Conservation (phyloP, 2,797 vertebrate species). For the Phalloptychus januarius region DNA sequence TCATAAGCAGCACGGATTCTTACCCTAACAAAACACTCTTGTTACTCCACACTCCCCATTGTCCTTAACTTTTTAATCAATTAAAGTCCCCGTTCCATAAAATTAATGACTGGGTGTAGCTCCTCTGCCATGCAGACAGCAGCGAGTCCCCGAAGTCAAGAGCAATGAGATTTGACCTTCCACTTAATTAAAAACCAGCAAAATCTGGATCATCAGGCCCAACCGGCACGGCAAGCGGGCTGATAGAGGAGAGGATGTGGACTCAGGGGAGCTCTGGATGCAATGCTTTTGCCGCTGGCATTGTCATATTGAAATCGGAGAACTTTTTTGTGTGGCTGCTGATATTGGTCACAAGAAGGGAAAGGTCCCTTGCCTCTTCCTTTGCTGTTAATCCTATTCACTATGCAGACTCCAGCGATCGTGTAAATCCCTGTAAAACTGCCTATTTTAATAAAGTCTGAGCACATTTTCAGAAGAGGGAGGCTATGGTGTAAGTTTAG, state of each 20-base stretch:
- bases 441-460: slow-evolving; percentile 12
- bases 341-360: slow-evolving; percentile 54
- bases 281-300: slow-evolving; percentile 79
- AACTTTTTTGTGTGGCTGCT: slow-evolving; percentile 48
- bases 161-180: slow-evolving; percentile 81
- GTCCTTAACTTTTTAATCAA: slow-evolving; percentile 80
- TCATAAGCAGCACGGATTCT: slow-evolving; percentile 27
- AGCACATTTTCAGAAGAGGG: neutral
- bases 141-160: slow-evolving; percentile 76
- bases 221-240: slow-evolving; percentile 47
- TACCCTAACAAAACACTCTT: slow-evolving; percentile 47
- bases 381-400: slow-evolving; percentile 48
- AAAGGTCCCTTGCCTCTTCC: slow-evolving; percentile 27
- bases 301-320: slow-evolving; percentile 80
- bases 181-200: slow-evolving; percentile 83
- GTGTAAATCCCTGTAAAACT: neutral
- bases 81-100: slow-evolving; percentile 75
- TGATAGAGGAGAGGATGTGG: slow-evolving; percentile 52
- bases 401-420: slow-evolving; percentile 31
- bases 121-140: slow-evolving; percentile 73
- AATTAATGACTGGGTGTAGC: slow-evolving; percentile 79
- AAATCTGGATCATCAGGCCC: slow-evolving; percentile 77
- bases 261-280: slow-evolving; percentile 62
- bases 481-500: neutral
- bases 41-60: slow-evolving; percentile 53